These are phyloP conservation scores for Apaloderma vittatum DNA, from an alignment of 2,113 vertebrate genomes.

Conservation along the genomic window DNA sequence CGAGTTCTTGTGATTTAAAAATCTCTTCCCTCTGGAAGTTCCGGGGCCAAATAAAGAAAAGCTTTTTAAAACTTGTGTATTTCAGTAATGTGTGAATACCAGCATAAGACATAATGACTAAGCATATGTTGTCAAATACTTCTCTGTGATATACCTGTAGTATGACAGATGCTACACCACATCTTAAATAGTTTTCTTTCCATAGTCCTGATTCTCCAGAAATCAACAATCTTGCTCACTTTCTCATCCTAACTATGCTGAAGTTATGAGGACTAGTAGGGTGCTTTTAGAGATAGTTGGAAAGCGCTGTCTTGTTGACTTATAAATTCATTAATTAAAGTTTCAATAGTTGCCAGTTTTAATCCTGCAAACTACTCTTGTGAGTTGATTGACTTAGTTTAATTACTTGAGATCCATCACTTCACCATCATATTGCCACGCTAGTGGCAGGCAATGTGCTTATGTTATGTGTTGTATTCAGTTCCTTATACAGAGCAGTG, in stretches of 20 bases:
- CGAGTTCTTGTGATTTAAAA: neutral
- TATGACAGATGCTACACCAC: neutral
- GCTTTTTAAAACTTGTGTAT: neutral
- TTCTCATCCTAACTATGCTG: neutral
- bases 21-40: neutral
- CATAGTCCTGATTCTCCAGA: neutral
- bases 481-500: neutral
- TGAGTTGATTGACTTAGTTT: neutral
- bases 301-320: neutral
- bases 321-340: neutral
- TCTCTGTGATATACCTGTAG: neutral
- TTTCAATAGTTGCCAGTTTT: neutral
- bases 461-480: neutral
- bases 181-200: neutral
- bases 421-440: neutral
- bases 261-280: accelerated
- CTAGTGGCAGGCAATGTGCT: neutral
- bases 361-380: neutral
- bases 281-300: neutral
- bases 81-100: neutral
- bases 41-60: neutral
- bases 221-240: neutral
- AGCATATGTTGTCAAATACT: neutral
- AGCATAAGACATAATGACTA: neutral
- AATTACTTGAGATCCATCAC: neutral